These are phyloP conservation scores for Phylloscopus trochiloides DNA, from an alignment of 2,113 vertebrate species.

Conservation along the genomic window DNA sequence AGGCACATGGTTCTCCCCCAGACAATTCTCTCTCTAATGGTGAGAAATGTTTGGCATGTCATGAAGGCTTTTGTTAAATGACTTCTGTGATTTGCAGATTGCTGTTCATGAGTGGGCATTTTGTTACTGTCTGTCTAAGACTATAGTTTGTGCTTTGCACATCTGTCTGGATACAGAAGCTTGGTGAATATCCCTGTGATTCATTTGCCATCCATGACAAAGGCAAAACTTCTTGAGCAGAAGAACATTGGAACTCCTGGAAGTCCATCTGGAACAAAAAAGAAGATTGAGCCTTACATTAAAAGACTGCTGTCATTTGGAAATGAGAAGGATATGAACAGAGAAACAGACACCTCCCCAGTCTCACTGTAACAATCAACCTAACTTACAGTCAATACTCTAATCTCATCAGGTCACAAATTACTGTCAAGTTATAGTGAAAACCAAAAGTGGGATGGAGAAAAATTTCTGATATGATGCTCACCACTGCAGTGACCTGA, in stretches of 20 bases:
- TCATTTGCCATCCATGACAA: background rate
- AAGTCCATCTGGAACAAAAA: background rate
- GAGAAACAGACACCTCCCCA: background rate
- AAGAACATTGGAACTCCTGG: background rate
- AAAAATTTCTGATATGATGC: background rate
- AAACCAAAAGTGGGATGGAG: background rate
- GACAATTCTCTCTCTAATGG: background rate
- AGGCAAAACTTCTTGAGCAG: background rate
- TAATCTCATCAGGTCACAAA: background rate
- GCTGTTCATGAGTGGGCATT: background rate
- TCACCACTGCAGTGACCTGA: background rate
- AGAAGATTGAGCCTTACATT: background rate
- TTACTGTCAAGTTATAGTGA: background rate
- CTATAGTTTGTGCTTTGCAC: background rate
- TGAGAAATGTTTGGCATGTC: background rate
- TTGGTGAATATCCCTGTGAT: background rate
- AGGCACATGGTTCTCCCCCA: background rate
- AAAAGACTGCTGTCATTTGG: background rate
- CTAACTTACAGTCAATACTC: background rate
- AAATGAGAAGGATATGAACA: background rate
- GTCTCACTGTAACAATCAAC: background rate
- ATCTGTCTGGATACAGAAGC: background rate
- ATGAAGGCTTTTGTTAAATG: background rate
- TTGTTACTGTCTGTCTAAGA: background rate
- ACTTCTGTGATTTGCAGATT: background rate